Percentiles rank a stretch among this genome's conserved stretches.
Evolutionary conservation across 2,113 vertebrate species (phyloP).

Genomic region (Proterorhinus semilunaris): DNA sequence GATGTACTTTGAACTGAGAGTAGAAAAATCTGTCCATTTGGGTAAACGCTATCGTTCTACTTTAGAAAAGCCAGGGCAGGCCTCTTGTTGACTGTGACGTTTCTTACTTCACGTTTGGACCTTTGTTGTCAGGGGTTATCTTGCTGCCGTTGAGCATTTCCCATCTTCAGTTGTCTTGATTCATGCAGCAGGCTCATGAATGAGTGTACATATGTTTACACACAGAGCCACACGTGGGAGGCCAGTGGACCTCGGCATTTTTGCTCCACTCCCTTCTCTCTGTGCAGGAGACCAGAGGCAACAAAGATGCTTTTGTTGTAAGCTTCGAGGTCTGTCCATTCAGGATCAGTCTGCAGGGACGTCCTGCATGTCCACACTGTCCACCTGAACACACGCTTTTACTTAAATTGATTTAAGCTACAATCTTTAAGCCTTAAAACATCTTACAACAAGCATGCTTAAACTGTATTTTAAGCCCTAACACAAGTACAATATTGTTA

Average conservation of each 20-base stretch:
- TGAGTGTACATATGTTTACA: conserved; percentile 43
- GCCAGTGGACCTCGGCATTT: conserved; percentile 37
- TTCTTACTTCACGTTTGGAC: conserved; percentile 11
- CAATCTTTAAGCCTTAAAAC: too few species aligned
- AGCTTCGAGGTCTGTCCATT: conserved; percentile 30
- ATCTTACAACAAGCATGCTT: conserved; percentile 15
- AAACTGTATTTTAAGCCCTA: conserved; percentile 17
- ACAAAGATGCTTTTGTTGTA: conserved; percentile 65
- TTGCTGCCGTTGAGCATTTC: conserved; percentile 6
- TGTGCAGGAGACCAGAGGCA: conserved; percentile 38
- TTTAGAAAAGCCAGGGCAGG: background rate
- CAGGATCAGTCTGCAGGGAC: conserved; percentile 27
- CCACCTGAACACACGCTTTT: conserved; percentile 60
- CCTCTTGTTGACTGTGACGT: background rate
- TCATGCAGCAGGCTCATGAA: conserved; percentile 45
- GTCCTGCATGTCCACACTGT: conserved; percentile 35
- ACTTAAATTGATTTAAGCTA: too few species aligned
- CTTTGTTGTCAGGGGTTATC: background rate
- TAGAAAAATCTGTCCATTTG: conserved; percentile 23
- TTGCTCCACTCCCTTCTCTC: conserved; percentile 61
- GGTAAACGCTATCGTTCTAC: background rate
- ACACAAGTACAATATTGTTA: conserved; percentile 4
- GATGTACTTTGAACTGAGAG: conserved; percentile 61
- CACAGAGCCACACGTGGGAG: conserved; percentile 60
- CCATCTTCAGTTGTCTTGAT: conserved; percentile 17